Evolutionary conservation across 1,140 invertebrate genomes (phyloP), one percentile per base, ranked within the genome.

Genomic region (Protaetia brevitarsis): DNA sequence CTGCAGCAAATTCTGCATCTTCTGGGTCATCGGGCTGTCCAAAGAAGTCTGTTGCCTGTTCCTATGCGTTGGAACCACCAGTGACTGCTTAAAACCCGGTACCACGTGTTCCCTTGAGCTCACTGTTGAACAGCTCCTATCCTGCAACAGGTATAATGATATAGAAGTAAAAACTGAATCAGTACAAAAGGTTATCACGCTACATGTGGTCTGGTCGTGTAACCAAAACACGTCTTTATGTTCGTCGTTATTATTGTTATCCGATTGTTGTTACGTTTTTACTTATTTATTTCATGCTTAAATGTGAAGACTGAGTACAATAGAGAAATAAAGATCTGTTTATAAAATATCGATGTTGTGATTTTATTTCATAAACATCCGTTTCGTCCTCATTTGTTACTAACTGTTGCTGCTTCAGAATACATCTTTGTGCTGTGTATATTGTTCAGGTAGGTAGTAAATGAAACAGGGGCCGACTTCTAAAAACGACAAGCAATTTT

Each of bases 181-280:
- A 51, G 41, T 51, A 51, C 41, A 51, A 51, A 45, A n/a, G n/a
- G n/a, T n/a, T n/a, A n/a, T n/a, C n/a, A n/a, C n/a, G n/a, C n/a
- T n/a, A n/a, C n/a, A n/a, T n/a, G n/a, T n/a, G n/a, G n/a, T 51
- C 41, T 51, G 41, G 41, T 51, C 41, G 41, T 51, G 19, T 51
- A 51, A 51, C 41, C 41, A 51, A 51, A 23, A 51, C 4, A 19
- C 41, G 26, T 19, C 26, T 51, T 51, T 51, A 51, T 51, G 41
- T 51, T 51, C 26, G n/a, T n/a, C n/a, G 41, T 51, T 51, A 51
- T 51, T 23, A 16, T 51, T 51, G 41, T 51, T 51, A 51, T n/a
- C 41, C 41, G 21, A 51, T 19, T 19, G 41, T 51, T 23, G 41
- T 51, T 51, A 51, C 26, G 41, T 51, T 51, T 51, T n/a, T n/a